A percentile compares a stretch with the other conserved stretches of the same genome.
Conservation (phyloP, 2,113 vertebrate genomes). For the Speoplatyrhinus poulsoni region DNA sequence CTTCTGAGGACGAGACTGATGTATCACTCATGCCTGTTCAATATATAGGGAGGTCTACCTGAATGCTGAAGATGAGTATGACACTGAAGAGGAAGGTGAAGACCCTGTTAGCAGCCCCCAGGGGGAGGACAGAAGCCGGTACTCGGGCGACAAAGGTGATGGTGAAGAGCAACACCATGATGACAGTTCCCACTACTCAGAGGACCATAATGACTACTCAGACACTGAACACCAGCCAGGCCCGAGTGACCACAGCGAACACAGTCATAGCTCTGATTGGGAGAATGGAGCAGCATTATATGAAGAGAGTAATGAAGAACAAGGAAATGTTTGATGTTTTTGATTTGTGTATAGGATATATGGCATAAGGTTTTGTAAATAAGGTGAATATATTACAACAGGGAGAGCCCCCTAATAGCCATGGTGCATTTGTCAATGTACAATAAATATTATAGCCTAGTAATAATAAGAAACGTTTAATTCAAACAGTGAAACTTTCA, state of each 20-base stretch:
- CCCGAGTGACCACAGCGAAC: slow-evolving; percentile 1
- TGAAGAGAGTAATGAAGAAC: not conserved
- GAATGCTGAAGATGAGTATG: slow-evolving; percentile 53
- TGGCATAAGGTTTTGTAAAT: not conserved
- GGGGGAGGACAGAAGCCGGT: slow-evolving; percentile 1
- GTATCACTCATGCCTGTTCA: slow-evolving; percentile 9
- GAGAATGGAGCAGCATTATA: not conserved
- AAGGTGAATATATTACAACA: no score
- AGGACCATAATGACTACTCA: slow-evolving; percentile 44
- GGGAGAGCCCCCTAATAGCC: no score
- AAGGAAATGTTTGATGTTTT: not conserved
- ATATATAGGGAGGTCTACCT: slow-evolving; percentile 56
- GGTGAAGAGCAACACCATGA: slow-evolving; percentile 19
- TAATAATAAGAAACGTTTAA: no score
- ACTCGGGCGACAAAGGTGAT: slow-evolving; percentile 4
- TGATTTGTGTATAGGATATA: not conserved
- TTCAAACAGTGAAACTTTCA: no score
- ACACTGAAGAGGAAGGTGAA: slow-evolving; percentile 22
- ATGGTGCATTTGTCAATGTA: no score
- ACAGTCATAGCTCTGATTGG: slow-evolving; percentile 21
- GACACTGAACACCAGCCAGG: slow-evolving; percentile 35
- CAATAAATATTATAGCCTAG: no score
- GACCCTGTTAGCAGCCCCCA: not conserved
- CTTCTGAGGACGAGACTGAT: slow-evolving; percentile 31
- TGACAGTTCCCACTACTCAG: slow-evolving; percentile 42